These are phyloP conservation scores for Himalopsyche japonica DNA, from an alignment of 2,888 invertebrate genomes.

Conservation along the genomic window DNA sequence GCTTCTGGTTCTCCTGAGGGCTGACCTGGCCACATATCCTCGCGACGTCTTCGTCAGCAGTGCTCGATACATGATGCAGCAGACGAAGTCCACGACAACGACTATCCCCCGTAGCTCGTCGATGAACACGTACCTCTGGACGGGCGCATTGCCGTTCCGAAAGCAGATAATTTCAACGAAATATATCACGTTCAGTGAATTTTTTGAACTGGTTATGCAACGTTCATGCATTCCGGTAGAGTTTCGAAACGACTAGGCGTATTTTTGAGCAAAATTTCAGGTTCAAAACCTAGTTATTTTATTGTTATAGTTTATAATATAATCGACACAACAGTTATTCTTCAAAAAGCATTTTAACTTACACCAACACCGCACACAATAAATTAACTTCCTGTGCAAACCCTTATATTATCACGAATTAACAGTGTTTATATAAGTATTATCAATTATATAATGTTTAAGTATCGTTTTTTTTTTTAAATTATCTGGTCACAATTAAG, in stretches of 20 bases:
- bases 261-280: too few relatives aligned
- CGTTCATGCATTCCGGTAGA: neutral
- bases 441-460: too few relatives aligned
- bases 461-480: too few relatives aligned
- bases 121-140: neutral
- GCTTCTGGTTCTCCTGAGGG: neutral
- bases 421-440: too few relatives aligned
- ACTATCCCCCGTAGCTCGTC: neutral
- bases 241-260: neutral
- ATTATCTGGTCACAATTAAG: too few relatives aligned
- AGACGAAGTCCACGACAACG: neutral
- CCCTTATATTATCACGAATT: too few relatives aligned
- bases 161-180: neutral
- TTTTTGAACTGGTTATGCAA: neutral
- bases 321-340: too few relatives aligned
- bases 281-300: too few relatives aligned
- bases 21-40: neutral
- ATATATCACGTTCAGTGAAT: neutral
- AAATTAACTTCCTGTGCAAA: too few relatives aligned
- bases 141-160: neutral
- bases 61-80: neutral
- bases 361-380: too few relatives aligned
- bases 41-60: neutral
- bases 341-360: too few relatives aligned
- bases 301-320: too few relatives aligned